These are phyloP conservation scores for Drosophila bocki DNA, from an alignment of 1,140 invertebrate genomes.

Conservation along the genomic window DNA sequence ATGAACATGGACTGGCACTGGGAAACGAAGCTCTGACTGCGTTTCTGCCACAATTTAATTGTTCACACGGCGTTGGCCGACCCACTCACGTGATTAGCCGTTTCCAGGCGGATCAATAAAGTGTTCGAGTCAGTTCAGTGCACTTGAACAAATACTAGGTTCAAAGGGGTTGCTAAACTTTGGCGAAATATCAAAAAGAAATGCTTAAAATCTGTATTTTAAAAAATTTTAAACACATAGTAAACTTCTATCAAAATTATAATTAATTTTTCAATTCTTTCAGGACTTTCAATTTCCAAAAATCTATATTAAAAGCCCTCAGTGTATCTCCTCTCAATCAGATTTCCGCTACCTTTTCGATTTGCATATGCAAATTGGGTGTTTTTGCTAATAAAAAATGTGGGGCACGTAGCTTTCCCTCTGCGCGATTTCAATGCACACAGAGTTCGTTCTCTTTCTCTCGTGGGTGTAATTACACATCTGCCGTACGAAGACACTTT, in stretches of 20 bases:
- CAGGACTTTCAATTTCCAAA: background rate
- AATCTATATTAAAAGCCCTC: too few relatives aligned
- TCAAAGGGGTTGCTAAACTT: background rate
- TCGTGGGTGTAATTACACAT: conserved; percentile 6
- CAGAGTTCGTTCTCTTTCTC: background rate
- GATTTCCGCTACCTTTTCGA: conserved; percentile 30
- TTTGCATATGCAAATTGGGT: conserved; percentile 61
- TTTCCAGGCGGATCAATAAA: conserved; percentile 46
- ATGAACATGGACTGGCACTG: conserved; percentile 8
- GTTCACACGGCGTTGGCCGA: conserved; percentile 33
- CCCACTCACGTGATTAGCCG: conserved; percentile 45
- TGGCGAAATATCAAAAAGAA: background rate
- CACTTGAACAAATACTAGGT: background rate
- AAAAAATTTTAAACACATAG: background rate
- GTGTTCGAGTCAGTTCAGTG: too few relatives aligned
- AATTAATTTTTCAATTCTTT: background rate
- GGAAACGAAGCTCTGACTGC: conserved; percentile 6
- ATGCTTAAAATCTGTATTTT: background rate
- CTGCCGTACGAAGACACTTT: background rate
- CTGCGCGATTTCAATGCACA: conserved; percentile 7
- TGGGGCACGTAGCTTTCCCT: conserved; percentile 29
- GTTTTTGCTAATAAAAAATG: conserved; percentile 45
- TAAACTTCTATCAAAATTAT: background rate
- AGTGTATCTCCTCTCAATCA: conserved; percentile 1
- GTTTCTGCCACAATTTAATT: conserved; percentile 39